Conservation (phyloP, 2,888 invertebrate species). For the Drosophila rellima region DNA sequence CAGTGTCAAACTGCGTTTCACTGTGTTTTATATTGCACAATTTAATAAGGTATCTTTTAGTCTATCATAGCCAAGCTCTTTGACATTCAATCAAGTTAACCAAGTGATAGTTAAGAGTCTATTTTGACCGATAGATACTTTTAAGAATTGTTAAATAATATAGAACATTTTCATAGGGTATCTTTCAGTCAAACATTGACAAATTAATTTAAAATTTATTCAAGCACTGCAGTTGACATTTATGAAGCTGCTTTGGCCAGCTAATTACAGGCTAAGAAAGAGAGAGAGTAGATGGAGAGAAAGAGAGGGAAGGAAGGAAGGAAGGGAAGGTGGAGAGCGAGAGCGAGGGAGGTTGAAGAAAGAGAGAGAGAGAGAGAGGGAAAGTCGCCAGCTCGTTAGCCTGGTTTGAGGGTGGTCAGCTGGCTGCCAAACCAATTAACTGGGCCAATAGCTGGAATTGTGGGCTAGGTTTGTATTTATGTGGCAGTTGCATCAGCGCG, state of each 20-base stretch:
- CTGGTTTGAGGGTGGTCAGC: not conserved
- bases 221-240: slow-evolving; percentile 18
- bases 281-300: not conserved
- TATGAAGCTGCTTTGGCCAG: slow-evolving; percentile 24
- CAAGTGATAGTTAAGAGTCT: slow-evolving; percentile 19
- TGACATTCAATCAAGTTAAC: not conserved
- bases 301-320: too few relatives aligned
- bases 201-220: too few relatives aligned
- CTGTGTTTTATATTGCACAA: too few relatives aligned
- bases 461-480: slow-evolving; percentile 65
- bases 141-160: not conserved
- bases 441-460: slow-evolving; percentile 37
- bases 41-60: not conserved
- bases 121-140: not conserved
- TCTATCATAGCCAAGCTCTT: not conserved
- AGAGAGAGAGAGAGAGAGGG: not conserved
- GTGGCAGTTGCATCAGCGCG: slow-evolving; percentile 73
- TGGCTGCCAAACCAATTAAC: slow-evolving; percentile 38
- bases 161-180: not conserved
- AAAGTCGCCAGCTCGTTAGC: not conserved
- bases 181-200: not conserved
- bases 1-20: too few relatives aligned
- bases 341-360: too few relatives aligned
- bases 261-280: slow-evolving; percentile 24
- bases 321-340: not conserved